phyloP scores from a whole-genome alignment of 2,888 invertebrate species.

The Perdita meconis region DNA sequence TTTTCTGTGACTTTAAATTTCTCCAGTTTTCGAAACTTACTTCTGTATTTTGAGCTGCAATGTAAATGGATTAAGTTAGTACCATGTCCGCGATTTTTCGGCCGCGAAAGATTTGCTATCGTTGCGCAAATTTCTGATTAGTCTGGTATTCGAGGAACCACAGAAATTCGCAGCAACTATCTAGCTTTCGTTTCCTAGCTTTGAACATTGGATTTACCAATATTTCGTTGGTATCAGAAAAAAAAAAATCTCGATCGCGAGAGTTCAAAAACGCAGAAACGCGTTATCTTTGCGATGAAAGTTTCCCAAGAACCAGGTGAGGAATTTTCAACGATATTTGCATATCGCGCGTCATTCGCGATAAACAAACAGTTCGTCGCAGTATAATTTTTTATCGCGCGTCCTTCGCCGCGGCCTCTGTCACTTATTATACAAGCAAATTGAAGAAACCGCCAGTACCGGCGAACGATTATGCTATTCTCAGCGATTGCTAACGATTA shows the following conservation, averaged over 20 bases:
- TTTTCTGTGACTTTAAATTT: no score
- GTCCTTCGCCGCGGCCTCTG: background rate
- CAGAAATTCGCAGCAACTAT: no score
- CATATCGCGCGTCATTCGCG: slow-evolving; percentile 14
- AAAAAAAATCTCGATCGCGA: background rate
- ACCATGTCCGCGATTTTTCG: no score
- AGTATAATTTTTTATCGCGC: slow-evolving; percentile 30
- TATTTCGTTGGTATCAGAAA: background rate
- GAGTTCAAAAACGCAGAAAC: background rate
- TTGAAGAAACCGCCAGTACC: slow-evolving; percentile 23
- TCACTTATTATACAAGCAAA: background rate
- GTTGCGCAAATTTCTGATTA: no score
- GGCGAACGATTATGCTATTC: slow-evolving; percentile 50
- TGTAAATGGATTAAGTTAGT: no score
- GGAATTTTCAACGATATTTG: slow-evolving; percentile 46
- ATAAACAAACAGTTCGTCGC: slow-evolving; percentile 12
- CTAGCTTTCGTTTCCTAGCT: no score
- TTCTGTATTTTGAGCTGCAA: no score
- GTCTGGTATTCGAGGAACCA: no score
- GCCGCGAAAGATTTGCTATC: no score
- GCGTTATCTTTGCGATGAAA: slow-evolving; percentile 37
- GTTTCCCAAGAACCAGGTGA: background rate
- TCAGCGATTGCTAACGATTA: slow-evolving; percentile 49
- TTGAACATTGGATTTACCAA: no score
- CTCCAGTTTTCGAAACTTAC: no score